Evolutionary conservation across 2,888 invertebrate genomes (phyloP), one percentile per base, ranked within the genome.

Genomic region (Formica aserva): DNA sequence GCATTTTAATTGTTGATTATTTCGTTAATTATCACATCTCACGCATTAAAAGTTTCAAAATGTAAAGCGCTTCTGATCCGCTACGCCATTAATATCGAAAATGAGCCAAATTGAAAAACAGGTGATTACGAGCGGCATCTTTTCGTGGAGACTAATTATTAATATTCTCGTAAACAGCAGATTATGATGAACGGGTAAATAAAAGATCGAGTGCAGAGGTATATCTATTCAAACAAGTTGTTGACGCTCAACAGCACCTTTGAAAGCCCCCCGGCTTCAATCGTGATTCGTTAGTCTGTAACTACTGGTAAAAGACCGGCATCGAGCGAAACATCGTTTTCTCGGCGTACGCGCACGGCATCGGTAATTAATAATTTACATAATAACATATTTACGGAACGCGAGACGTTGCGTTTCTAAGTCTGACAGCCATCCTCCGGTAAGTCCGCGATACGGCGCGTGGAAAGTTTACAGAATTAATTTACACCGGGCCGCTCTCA

Each of bases 381-480:
- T 77, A 77, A 77, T 77, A 77, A 77, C 77, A 77, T 77, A 77
- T 77, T 77, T 77, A 57, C 77, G 67, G 69, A 48, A 6, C 8
- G 52, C 52, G 52, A 29, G 38, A 55, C 69, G 69, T 69, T 29
- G 69, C 29, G 55, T 22, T 6, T 26, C 22, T 22, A 77, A 77
- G 77, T 77, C 77, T 55, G 67, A 77, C 69, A 67, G 29, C 22
- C 45, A 29, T 22, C 35, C 52, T 1, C n/a, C 52, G 52, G 57
- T 65, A 65, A 65, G 66, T 76, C 66, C 35, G 52, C 74, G 29
- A 62, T 84, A 76, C 63, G 75, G 67, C 84, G 83, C 52, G 52
- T 41, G 84, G 57, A 82, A 87, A 77, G 77, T 77, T 77, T 77
- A 41, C 77, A 69, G 77, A 77, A 87, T 84, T 82, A 87, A 85